Percentiles rank a stretch among this genome's conserved stretches.
These are phyloP conservation scores for Ectemnius continuus DNA, from an alignment of 2,888 invertebrate genomes.

Conservation along the genomic window DNA sequence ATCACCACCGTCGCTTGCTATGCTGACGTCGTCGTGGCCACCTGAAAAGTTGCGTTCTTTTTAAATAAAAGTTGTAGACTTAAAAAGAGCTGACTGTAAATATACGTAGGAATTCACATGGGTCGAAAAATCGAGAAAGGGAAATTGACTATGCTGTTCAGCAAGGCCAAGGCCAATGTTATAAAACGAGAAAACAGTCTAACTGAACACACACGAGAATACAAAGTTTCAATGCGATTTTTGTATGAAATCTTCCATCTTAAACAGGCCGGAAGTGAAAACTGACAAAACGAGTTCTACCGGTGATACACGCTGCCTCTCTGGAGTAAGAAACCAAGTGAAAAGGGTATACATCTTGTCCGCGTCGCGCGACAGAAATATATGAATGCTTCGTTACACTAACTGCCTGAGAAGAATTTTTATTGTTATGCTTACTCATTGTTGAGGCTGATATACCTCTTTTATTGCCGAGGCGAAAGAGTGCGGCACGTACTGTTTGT, in stretches of 20 bases:
- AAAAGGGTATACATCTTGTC: conserved; percentile 20
- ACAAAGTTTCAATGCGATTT: not conserved
- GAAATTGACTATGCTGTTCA: not conserved
- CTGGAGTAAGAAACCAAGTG: conserved; percentile 4
- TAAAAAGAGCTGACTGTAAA: too few species aligned
- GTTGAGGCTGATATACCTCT: too few species aligned
- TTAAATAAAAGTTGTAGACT: too few species aligned
- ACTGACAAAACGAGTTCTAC: conserved; percentile 39
- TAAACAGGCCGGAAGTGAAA: conserved; percentile 40
- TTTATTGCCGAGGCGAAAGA: too few species aligned
- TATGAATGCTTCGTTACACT: conserved; percentile 8
- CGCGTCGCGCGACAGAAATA: conserved; percentile 13
- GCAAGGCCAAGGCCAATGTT: conserved; percentile 7
- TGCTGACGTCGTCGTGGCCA: conserved; percentile 33
- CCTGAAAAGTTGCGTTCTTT: not conserved
- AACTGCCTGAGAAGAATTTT: conserved; percentile 38
- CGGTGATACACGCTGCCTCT: not conserved
- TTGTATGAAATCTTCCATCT: conserved; percentile 14
- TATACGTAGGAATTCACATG: not conserved
- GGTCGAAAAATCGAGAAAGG: too few species aligned
- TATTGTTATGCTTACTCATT: conserved; percentile 14
- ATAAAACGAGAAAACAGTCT: conserved; percentile 6
- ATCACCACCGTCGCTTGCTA: conserved; percentile 40
- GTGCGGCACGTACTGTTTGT: too few species aligned
- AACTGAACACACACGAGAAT: not conserved